A percentile compares a stretch with the other conserved stretches of the same genome.
Evolutionary conservation across 53 echinoderm and acorn worm genomes (phyloP).

Genomic region (Crossaster papposus): DNA sequence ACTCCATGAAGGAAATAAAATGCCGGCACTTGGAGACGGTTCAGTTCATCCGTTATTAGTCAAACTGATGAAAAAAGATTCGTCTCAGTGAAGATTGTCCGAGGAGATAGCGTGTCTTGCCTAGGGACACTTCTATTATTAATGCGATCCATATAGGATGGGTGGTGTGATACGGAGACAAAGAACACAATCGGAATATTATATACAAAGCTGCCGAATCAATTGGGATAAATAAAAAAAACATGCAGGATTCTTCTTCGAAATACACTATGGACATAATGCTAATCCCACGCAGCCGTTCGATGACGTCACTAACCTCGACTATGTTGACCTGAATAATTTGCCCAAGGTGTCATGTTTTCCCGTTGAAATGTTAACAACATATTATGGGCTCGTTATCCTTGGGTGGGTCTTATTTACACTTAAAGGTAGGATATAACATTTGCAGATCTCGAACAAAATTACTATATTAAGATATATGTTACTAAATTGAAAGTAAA

Average conservation of each 20-base stretch:
- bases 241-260: neutral
- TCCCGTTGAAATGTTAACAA: too few relatives aligned
- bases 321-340: neutral
- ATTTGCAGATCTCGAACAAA: too few relatives aligned
- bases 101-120: slow-evolving; percentile 50
- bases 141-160: slow-evolving; percentile 16
- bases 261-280: neutral
- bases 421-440: too few relatives aligned
- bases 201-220: neutral
- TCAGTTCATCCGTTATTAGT: slow-evolving; percentile 25
- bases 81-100: slow-evolving; percentile 27
- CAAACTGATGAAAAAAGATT: slow-evolving; percentile 11
- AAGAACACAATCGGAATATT: slow-evolving; percentile 2
- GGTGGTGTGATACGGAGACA: neutral
- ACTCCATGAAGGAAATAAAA: neutral
- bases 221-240: neutral
- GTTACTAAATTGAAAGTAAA: too few relatives aligned
- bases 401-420: too few relatives aligned
- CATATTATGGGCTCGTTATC: too few relatives aligned
- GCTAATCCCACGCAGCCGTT: neutral
- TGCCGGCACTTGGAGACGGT: neutral
- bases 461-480: too few relatives aligned
- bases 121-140: slow-evolving; percentile 51
- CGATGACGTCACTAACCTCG: neutral
- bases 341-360: neutral